These are phyloP conservation scores for Labroides dimidiatus DNA, from an alignment of 2,797 vertebrate species.

Conservation along the genomic window DNA sequence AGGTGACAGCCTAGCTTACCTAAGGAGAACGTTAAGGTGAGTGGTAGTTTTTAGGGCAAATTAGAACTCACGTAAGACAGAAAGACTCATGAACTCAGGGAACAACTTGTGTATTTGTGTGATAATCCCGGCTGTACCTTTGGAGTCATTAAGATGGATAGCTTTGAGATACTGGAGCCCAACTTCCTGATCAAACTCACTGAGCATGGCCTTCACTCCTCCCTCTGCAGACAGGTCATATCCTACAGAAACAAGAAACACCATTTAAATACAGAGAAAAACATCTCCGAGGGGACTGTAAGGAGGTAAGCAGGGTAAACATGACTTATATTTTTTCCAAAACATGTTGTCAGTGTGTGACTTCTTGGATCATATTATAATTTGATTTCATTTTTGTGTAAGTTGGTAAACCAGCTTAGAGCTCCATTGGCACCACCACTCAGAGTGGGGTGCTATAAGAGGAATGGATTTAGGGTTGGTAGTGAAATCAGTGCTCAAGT, in stretches of 20 bases:
- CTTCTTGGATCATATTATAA: no score
- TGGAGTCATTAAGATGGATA: constrained; percentile 87
- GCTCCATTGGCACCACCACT: no score
- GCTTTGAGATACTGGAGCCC: constrained; percentile 83
- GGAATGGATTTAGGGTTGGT: no score
- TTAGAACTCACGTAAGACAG: neutral
- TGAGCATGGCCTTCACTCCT: constrained; percentile 81
- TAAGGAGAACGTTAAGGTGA: constrained; percentile 28
- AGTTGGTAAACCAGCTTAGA: no score
- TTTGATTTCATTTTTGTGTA: no score
- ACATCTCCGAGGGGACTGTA: no score
- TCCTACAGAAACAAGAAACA: constrained; percentile 61
- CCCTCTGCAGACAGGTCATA: constrained; percentile 81
- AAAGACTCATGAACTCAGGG: neutral
- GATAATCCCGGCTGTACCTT: constrained; percentile 73
- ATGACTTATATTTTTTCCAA: no score
- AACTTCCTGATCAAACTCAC: constrained; percentile 83
- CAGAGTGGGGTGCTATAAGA: no score
- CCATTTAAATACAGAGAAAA: neutral
- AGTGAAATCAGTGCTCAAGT: no score
- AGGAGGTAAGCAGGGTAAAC: no score
- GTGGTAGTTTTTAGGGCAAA: no score
- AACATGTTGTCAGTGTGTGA: no score
- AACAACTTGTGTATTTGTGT: neutral
- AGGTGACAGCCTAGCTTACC: constrained; percentile 85